These are phyloP conservation scores for Micronisus gabar DNA, from an alignment of 2,113 vertebrate species.

Conservation along the genomic window DNA sequence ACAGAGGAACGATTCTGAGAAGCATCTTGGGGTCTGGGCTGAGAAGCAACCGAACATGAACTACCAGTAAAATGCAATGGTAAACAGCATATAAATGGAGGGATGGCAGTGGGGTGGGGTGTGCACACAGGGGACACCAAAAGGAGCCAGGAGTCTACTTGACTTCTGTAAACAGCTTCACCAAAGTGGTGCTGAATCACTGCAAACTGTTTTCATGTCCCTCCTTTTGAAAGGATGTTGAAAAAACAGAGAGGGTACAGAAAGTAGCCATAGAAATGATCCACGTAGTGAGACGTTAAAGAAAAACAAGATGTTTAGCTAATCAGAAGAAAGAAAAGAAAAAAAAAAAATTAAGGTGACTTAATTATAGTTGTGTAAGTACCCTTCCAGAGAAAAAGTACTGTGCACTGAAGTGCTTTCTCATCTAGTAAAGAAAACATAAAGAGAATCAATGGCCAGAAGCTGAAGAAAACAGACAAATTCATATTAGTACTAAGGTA, in stretches of 20 bases:
- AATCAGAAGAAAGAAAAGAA: background rate
- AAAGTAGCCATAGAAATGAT: background rate
- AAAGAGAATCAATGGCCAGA: background rate
- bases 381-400: background rate
- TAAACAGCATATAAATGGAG: background rate
- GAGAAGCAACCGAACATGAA: background rate
- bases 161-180: background rate
- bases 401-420: background rate
- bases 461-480: background rate
- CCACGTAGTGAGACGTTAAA: background rate
- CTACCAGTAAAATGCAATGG: background rate
- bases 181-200: background rate
- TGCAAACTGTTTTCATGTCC: background rate
- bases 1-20: background rate
- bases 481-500: background rate
- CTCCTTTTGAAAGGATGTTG: background rate
- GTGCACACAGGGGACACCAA: fast-evolving
- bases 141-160: background rate
- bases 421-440: background rate
- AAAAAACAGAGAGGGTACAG: background rate
- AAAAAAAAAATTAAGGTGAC: background rate
- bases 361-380: background rate
- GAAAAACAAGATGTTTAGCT: background rate
- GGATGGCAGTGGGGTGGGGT: fast-evolving
- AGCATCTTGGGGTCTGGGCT: background rate